These are phyloP conservation scores for Delphinus delphis DNA, from an alignment of 2,113 vertebrate species.

Conservation along the genomic window DNA sequence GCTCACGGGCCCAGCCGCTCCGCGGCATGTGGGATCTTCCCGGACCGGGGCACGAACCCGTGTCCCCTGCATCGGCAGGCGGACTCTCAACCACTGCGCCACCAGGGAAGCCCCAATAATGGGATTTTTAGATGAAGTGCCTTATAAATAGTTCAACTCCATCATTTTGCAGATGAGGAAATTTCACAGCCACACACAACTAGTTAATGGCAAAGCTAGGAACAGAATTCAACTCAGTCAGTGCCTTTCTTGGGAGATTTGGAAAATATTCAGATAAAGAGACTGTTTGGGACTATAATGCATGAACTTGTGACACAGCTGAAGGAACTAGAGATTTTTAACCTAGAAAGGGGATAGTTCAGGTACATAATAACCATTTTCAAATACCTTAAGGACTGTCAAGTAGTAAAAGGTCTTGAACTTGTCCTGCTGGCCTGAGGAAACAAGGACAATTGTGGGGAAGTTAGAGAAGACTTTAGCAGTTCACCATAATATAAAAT, in stretches of 20 bases:
- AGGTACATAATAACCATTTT: not conserved
- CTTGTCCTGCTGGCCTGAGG: not conserved
- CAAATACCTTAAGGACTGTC: not conserved
- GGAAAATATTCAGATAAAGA: not conserved
- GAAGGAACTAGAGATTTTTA: conserved; percentile 23
- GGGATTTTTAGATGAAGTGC: not conserved
- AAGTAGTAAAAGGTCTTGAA: not conserved
- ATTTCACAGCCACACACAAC: not conserved
- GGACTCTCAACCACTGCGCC: too few relatives aligned
- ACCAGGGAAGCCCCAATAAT: not conserved
- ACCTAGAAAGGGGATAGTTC: not conserved
- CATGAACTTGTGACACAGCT: not conserved
- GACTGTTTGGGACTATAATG: not conserved
- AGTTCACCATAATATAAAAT: not conserved
- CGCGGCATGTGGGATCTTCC: too few relatives aligned
- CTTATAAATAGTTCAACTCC: not conserved
- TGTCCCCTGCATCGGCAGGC: too few relatives aligned
- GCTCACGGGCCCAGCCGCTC: too few relatives aligned
- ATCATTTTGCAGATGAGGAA: not conserved
- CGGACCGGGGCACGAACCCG: too few relatives aligned
- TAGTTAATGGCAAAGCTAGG: not conserved
- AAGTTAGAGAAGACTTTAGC: not conserved
- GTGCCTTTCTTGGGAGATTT: not conserved
- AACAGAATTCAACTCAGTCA: not conserved
- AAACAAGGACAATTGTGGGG: not conserved